These are phyloP conservation scores for Gobio gobio DNA, from an alignment of 2,113 vertebrate species.

Conservation along the genomic window DNA sequence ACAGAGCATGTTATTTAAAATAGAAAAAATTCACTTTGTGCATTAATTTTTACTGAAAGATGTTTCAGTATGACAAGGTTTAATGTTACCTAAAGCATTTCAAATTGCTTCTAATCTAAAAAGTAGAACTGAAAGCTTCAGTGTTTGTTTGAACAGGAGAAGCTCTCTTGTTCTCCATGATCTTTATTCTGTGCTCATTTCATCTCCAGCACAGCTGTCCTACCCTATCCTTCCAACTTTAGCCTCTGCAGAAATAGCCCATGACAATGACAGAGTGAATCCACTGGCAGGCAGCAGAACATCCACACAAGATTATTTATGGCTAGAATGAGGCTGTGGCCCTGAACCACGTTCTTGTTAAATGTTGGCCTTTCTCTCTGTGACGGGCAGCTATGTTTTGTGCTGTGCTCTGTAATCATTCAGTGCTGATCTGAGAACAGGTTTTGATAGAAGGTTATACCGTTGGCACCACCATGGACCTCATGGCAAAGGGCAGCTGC, in stretches of 20 bases:
- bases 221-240: constrained; percentile 52
- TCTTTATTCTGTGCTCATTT: constrained; percentile 81
- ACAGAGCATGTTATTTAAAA: not conserved
- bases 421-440: constrained; percentile 23
- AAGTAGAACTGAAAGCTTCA: not conserved
- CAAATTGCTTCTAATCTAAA: not conserved
- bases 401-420: not conserved
- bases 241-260: constrained; percentile 48
- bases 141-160: constrained; percentile 7
- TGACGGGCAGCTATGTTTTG: not conserved
- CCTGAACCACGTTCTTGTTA: constrained; percentile 44
- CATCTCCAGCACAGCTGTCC: constrained; percentile 80
- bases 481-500: constrained; percentile 90
- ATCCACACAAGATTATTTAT: constrained; percentile 81
- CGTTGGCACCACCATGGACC: constrained; percentile 86
- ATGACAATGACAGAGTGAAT: constrained; percentile 86
- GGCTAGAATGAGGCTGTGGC: constrained; percentile 63
- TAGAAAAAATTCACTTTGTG: not conserved
- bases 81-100: not conserved
- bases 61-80: not conserved
- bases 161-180: constrained; percentile 84
- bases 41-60: not conserved
- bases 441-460: constrained; percentile 59
- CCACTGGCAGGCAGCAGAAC: constrained; percentile 78
- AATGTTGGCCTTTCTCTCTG: constrained; percentile 56